A percentile compares a stretch with the other conserved stretches of the same genome.
phyloP scores from a whole-genome alignment of 2,888 invertebrate species.

The Mystacides longicornis region DNA sequence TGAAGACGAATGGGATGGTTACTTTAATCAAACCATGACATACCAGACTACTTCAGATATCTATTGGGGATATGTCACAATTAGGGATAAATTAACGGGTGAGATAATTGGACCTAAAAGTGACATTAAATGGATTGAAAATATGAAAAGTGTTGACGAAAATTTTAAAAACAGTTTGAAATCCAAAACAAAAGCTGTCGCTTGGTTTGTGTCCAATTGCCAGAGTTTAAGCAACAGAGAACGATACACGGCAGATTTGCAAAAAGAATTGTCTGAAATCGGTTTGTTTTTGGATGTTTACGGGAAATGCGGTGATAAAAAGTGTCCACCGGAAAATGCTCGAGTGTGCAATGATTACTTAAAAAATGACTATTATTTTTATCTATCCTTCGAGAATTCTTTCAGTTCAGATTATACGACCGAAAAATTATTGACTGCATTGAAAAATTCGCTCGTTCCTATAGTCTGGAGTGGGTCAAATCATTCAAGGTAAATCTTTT shows the following conservation, averaged over 20 bases:
- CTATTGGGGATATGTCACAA: constrained; percentile 31
- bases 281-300: constrained; percentile 34
- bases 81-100: constrained; percentile 31
- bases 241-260: constrained; percentile 30
- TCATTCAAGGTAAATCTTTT: constrained; percentile 41
- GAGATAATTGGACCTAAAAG: constrained; percentile 10
- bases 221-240: constrained; percentile 33
- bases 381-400: constrained; percentile 39
- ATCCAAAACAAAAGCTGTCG: constrained; percentile 35
- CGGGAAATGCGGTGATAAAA: constrained; percentile 34
- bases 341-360: constrained; percentile 31
- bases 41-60: constrained; percentile 39
- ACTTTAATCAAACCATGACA: constrained; percentile 39
- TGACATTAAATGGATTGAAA: constrained; percentile 9
- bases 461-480: constrained; percentile 61
- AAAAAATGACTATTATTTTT: constrained; percentile 35
- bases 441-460: constrained; percentile 54
- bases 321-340: constrained; percentile 32
- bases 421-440: constrained; percentile 37
- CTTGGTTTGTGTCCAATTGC: constrained; percentile 41
- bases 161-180: constrained; percentile 3
- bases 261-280: constrained; percentile 30
- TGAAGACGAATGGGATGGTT: constrained; percentile 31
- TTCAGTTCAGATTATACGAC: constrained; percentile 40
- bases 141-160: constrained; percentile 3